Percentiles rank a stretch among this genome's conserved stretches.
These are phyloP conservation scores for Sepioteuthis lessoniana DNA, from an alignment of 2,888 invertebrate genomes.

Conservation along the genomic window DNA sequence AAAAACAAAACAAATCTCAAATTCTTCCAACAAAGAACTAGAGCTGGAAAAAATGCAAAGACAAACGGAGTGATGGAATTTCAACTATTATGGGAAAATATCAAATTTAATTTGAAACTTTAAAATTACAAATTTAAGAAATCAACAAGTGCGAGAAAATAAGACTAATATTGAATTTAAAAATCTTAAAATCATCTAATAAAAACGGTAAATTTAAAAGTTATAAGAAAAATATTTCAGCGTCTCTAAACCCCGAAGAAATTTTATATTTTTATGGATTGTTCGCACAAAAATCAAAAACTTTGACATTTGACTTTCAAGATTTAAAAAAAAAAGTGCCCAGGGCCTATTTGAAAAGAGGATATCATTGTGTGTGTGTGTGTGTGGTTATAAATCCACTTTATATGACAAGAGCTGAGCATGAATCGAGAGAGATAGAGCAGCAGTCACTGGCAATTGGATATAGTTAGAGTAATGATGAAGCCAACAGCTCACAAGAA, in stretches of 20 bases:
- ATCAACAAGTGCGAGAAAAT: neutral
- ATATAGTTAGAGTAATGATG: neutral
- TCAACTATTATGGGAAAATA: neutral
- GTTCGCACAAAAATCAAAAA: neutral
- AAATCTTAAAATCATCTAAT: too few species aligned
- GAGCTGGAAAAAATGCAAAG: neutral
- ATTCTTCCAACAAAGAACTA: neutral
- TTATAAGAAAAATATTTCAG: too few species aligned
- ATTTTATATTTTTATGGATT: neutral
- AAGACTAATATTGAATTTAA: neutral
- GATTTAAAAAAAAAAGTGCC: neutral
- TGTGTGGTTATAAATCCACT: neutral
- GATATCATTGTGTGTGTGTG: neutral
- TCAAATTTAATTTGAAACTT: neutral
- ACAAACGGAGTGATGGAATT: neutral
- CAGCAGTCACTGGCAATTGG: constrained; percentile 40
- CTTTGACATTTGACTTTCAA: neutral
- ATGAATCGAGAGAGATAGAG: neutral
- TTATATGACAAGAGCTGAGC: neutral
- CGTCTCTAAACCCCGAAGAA: neutral
- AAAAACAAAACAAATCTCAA: neutral
- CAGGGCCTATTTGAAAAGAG: neutral
- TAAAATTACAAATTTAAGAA: neutral
- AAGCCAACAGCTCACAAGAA: neutral
- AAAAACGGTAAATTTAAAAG: too few species aligned